Base-by-base conservation (phyloP, 2,888 invertebrate genomes). In the Galerucella calmariensis region DNA sequence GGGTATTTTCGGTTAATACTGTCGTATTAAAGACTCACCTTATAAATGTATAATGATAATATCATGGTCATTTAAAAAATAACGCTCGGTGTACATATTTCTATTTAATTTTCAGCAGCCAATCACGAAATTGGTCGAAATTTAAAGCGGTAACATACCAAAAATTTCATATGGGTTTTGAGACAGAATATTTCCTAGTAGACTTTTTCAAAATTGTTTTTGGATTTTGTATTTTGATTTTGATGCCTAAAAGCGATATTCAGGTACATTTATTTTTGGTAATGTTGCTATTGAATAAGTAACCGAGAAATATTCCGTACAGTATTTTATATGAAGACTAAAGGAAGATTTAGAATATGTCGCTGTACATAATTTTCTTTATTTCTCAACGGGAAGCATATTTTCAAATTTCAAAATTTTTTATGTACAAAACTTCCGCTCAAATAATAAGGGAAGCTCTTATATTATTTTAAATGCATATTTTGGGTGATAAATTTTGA, bases 331-430 rank as follows among this genome's bases (percentile, higher is more conserved):
- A 77, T 79, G 83, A 84, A 85, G 85, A 84, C 84, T 85, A 85
- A 86, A 83, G 85, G 85, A 86, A 86, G 85, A 85, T 86, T 86
- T 86, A 86, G 86, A 86, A 86, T 86, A 84, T 85, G 81, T 83
- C 86, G 86, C 86, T 85, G 84, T 85, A 77, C 75, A 77, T 75
- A 35, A 66, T 80, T 56, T 10, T 20, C 20, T 16, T 56, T 56
- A 16, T 53, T 53, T 83, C 79, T 75, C 59, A 76, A 78, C 80
- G 80, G 81, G 81, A 82, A 82, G 79, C 80, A 80, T 81, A 69
- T 77, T 51, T 76, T 74, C 66, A 73, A 75, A 70, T 70, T 53
- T 68, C 67, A 69, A 73, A 75, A 75, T 78, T 74, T 77, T 75
- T 11, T 81, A 83, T 84, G 75, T 83, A 82, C 83, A 84, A 81